Evolutionary conservation across 2,888 invertebrate genomes (phyloP).

Genomic region (Xylophagus ater): DNA sequence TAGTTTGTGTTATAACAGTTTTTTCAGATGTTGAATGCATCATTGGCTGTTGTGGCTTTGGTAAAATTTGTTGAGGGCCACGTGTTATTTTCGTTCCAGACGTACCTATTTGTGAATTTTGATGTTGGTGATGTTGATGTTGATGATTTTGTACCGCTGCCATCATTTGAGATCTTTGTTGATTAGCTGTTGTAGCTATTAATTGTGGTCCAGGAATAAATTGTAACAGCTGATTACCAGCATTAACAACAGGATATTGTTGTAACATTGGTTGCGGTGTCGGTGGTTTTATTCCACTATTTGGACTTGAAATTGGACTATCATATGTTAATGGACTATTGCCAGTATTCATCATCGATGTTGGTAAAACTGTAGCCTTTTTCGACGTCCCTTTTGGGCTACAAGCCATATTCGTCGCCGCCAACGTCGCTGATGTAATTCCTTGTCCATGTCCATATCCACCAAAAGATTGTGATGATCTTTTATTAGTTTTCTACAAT

Average conservation of each 20-base stretch:
- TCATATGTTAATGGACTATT: constrained; percentile 38
- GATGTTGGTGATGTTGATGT: no score
- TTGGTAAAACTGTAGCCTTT: constrained; percentile 30
- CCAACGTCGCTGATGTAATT: constrained; percentile 35
- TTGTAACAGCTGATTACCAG: constrained; percentile 25
- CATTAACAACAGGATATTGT: constrained; percentile 22
- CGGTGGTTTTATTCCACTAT: constrained; percentile 35
- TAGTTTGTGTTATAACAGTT: constrained; percentile 17
- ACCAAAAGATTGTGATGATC: constrained; percentile 19
- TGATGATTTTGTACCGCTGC: no score
- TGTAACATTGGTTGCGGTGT: constrained; percentile 37
- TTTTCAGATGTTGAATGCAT: constrained; percentile 16
- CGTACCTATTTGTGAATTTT: constrained; percentile 2
- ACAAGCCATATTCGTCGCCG: constrained; percentile 39
- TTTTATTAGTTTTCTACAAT: constrained; percentile 15
- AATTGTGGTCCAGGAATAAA: constrained; percentile 24
- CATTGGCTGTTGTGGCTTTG: constrained; percentile 41
- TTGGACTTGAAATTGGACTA: constrained; percentile 39
- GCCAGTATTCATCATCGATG: constrained; percentile 22
- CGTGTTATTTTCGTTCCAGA: constrained; percentile 21
- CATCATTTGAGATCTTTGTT: constrained; percentile 15
- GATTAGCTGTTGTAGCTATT: constrained; percentile 17
- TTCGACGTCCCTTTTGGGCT: constrained; percentile 40
- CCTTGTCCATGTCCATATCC: constrained; percentile 33
- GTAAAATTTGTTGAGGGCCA: constrained; percentile 50